Evolutionary conservation across 1,140 invertebrate species (phyloP), one percentile per base, ranked within the genome.

Genomic region (Ephestia elutella): DNA sequence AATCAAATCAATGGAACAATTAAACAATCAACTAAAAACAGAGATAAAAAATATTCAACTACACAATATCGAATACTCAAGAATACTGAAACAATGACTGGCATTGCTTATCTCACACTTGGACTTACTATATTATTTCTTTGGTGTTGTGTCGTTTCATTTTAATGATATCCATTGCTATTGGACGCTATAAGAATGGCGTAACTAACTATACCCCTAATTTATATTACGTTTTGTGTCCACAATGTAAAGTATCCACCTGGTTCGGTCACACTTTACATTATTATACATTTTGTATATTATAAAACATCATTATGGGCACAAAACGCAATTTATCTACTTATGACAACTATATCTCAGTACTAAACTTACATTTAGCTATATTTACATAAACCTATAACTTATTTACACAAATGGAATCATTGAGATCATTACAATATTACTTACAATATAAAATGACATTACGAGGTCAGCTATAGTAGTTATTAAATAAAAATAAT

Each of bases 381-480:
- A 76, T 80, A 79, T 80, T 71, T 78, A 82, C 71, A 78, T 68
- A 72, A 59, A 59, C 62, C 68, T 72, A 71, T 64, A 63, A 54
- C 71, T n/a, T 86, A 87, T 88, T 78, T 87, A 87, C 82, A 85
- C 65, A 86, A 71, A 87, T 84, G 85, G 85, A 88, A 88, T 86
- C 80, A 78, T 84, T 88, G 85, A 88, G 85, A 88, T 88, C 85
- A 88, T 80, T 81, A 81, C 70, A 82, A 74, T 71, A 72, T 78
- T 78, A 80, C 69, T 82, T 87, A 87, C 70, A 78, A 65, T 60
- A 57, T 80, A 44, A 80, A 78, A 65, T 66, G 71, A 80, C 64
- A 56, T 72, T 72, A 78, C 70, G 77, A 80, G 76, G 75, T 78
- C 71, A 71, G 66, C 56, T 69, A 65, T 59, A 64, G 60, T 77